Percentiles rank a stretch among this genome's conserved stretches.
Conservation (phyloP, 2,797 vertebrate species). For the Eremophila alpestris region DNA sequence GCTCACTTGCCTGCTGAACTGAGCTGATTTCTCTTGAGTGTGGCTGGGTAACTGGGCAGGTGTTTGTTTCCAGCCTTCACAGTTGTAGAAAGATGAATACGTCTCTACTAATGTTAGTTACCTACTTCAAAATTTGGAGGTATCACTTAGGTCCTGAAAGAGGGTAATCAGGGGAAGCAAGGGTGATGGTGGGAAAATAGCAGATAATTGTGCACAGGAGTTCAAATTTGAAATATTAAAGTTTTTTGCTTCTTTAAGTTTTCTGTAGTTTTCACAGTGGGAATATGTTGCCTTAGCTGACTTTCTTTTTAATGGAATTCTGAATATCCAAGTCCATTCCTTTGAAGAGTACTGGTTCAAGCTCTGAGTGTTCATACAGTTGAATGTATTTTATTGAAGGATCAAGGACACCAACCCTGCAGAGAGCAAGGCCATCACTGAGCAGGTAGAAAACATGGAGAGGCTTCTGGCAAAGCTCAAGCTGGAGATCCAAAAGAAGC, state of each 20-base stretch:
- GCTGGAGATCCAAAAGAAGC: slow-evolving; percentile 62
- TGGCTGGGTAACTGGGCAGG: background rate
- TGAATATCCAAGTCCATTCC: background rate
- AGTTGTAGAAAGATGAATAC: background rate
- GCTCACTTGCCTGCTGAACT: background rate
- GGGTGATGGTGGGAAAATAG: background rate
- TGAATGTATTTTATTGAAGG: slow-evolving; percentile 65
- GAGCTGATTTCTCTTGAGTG: background rate
- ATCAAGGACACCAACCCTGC: slow-evolving; percentile 82
- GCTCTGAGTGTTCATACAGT: background rate
- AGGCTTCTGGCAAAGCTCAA: slow-evolving; percentile 76
- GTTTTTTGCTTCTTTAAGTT: background rate
- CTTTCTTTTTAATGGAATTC: background rate
- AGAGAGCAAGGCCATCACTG: slow-evolving; percentile 80
- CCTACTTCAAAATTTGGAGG: background rate
- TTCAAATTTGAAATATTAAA: background rate
- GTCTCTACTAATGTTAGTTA: background rate
- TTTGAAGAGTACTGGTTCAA: background rate
- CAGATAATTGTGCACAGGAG: background rate
- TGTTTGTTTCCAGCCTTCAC: background rate
- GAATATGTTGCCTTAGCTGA: background rate
- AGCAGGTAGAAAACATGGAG: slow-evolving; percentile 83
- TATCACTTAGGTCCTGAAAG: background rate
- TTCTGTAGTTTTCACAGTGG: background rate
- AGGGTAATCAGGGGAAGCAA: background rate